Evolutionary conservation across 2,797 vertebrate species (phyloP).

Genomic region (Melanotaenia trifasciata): DNA sequence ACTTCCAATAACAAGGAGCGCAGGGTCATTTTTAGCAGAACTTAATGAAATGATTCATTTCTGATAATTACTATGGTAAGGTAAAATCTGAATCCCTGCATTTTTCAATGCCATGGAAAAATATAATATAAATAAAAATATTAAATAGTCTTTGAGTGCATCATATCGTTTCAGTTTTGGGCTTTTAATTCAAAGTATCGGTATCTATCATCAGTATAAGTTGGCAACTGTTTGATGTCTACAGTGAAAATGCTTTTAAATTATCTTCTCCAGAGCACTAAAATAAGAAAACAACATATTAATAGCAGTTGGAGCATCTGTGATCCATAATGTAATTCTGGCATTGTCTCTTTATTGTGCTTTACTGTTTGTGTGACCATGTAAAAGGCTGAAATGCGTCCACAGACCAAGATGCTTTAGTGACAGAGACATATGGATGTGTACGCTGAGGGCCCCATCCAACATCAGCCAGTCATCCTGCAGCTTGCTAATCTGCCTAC

Average conservation of each 20-base stretch:
- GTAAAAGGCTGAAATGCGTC: conserved; percentile 3
- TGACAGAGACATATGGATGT: conserved; percentile 69
- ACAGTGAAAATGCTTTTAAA: neutral
- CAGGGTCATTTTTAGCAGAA: neutral
- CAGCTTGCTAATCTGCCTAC: conserved; percentile 48
- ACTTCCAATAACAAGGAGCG: neutral
- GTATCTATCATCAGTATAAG: conserved; percentile 22
- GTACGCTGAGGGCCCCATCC: conserved; percentile 46
- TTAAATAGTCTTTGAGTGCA: conserved; percentile 23
- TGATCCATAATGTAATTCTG: conserved; percentile 15
- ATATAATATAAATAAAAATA: neutral
- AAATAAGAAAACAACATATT: neutral
- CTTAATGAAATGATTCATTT: neutral
- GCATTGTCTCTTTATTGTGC: conserved; percentile 7
- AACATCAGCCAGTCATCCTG: conserved; percentile 57
- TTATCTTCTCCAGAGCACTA: conserved; percentile 7
- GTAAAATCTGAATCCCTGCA: neutral
- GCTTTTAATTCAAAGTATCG: conserved; percentile 21
- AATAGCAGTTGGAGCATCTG: neutral
- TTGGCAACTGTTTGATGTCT: conserved; percentile 12
- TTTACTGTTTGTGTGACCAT: conserved; percentile 13
- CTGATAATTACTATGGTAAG: neutral
- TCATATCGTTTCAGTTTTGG: conserved; percentile 35
- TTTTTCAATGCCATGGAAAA: neutral
- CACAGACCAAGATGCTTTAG: conserved; percentile 53